Conservation (phyloP, 2,888 invertebrate genomes). For the Orthosia incerta region DNA sequence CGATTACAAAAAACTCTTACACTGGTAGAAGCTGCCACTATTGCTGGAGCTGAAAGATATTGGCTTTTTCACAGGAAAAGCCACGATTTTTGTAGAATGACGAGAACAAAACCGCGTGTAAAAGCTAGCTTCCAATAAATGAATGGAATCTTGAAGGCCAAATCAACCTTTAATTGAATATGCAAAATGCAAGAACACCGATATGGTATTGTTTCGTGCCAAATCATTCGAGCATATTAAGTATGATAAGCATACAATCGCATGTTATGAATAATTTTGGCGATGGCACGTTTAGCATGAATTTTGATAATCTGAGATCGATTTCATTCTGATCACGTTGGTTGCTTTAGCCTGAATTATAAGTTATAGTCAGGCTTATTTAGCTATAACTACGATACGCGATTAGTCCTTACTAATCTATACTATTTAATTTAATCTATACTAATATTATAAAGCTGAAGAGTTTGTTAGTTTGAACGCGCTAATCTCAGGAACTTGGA, state of each 20-base stretch:
- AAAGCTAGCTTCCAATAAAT: background rate
- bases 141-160: constrained; percentile 4
- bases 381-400: too few species aligned
- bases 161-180: constrained; percentile 22
- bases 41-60: too few species aligned
- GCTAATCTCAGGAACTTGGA: too few species aligned
- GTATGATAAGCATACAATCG: constrained; percentile 26
- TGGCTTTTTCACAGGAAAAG: too few species aligned
- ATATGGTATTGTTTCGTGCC: constrained; percentile 39
- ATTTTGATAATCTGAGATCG: constrained; percentile 33
- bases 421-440: too few species aligned
- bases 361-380: constrained; percentile 1
- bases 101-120: background rate
- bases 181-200: constrained; percentile 17
- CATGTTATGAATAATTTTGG: constrained; percentile 20
- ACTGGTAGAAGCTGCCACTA: too few species aligned
- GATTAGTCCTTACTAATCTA: too few species aligned
- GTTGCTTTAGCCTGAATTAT: background rate
- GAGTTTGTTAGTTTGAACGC: too few species aligned
- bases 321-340: constrained; percentile 45
- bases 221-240: constrained; percentile 28
- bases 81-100: too few species aligned
- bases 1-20: too few species aligned
- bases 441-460: too few species aligned
- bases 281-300: constrained; percentile 36